Percentiles rank a stretch among this genome's conserved stretches.
phyloP scores from a whole-genome alignment of 1,140 invertebrate genomes.

The Telenomus remus region DNA sequence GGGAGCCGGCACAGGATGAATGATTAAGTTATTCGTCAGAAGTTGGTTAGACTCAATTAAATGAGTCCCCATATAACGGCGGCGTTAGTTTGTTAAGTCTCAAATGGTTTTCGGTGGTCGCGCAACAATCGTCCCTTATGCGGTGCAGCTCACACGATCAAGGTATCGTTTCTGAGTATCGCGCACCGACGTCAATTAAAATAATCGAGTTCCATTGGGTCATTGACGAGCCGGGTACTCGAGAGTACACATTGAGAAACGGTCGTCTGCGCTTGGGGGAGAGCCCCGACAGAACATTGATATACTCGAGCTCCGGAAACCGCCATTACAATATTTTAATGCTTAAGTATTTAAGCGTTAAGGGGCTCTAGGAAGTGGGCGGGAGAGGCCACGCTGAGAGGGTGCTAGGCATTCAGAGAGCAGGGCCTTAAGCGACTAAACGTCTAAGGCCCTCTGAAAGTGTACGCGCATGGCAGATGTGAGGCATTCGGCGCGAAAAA shows the following conservation, averaged over 20 bases:
- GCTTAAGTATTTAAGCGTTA: slow-evolving; percentile 67
- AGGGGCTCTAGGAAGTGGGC: slow-evolving; percentile 68
- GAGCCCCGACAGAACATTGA: slow-evolving; percentile 57
- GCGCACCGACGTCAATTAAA: slow-evolving; percentile 65
- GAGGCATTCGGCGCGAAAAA: slow-evolving; percentile 8
- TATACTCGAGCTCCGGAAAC: slow-evolving; percentile 68
- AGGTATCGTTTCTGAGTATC: slow-evolving; percentile 66
- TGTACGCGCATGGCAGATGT: slow-evolving; percentile 60
- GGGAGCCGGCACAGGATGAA: neutral
- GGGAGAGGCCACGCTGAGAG: slow-evolving; percentile 55
- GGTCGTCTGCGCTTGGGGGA: slow-evolving; percentile 36
- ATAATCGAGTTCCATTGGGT: slow-evolving; percentile 66
- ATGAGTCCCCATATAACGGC: slow-evolving; percentile 2
- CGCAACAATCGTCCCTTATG: slow-evolving; percentile 38
- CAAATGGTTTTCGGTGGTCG: slow-evolving; percentile 32
- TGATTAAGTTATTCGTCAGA: slow-evolving; percentile 8
- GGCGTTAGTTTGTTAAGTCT: slow-evolving; percentile 15
- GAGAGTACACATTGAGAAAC: slow-evolving; percentile 48
- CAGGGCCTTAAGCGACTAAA: slow-evolving; percentile 38
- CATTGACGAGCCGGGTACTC: slow-evolving; percentile 56
- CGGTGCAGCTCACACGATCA: slow-evolving; percentile 55
- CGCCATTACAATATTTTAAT: slow-evolving; percentile 69
- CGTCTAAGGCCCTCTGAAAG: slow-evolving; percentile 43
- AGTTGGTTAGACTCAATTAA: slow-evolving; percentile 31
- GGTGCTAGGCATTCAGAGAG: slow-evolving; percentile 55